These are phyloP conservation scores for Drosophila mimetica DNA, from an alignment of 2,888 invertebrate genomes.

Conservation along the genomic window DNA sequence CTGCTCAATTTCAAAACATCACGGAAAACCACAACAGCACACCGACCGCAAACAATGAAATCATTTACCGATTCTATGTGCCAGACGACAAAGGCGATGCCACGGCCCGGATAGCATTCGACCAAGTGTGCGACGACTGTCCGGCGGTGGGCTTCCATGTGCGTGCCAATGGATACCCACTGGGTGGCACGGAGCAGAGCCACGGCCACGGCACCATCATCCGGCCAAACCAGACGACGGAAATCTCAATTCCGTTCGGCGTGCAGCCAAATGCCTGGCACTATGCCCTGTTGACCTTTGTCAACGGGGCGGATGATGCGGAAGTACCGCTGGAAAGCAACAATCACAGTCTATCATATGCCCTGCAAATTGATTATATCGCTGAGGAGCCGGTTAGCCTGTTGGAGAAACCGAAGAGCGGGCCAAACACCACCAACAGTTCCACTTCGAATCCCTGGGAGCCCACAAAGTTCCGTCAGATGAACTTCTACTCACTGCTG, in stretches of 20 bases:
- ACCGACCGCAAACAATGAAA: slow-evolving; percentile 74
- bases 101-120: slow-evolving; percentile 80
- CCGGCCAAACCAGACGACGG: slow-evolving; percentile 84
- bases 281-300: slow-evolving; percentile 85
- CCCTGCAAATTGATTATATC: slow-evolving; percentile 75
- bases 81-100: slow-evolving; percentile 81
- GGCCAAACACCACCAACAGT: slow-evolving; percentile 3
- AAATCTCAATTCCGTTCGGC: slow-evolving; percentile 85
- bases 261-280: slow-evolving; percentile 87
- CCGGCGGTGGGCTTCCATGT: slow-evolving; percentile 85
- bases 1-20: slow-evolving; percentile 28
- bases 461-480: slow-evolving; percentile 70
- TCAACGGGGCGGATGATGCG: slow-evolving; percentile 33
- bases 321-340: slow-evolving; percentile 5
- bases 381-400: slow-evolving; percentile 40
- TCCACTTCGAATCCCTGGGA: slow-evolving; percentile 59
- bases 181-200: slow-evolving; percentile 83
- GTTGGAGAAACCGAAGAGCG: slow-evolving; percentile 7
- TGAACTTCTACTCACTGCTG: slow-evolving; percentile 84
- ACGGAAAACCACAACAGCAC: slow-evolving; percentile 79
- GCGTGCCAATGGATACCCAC: slow-evolving; percentile 86
- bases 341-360: slow-evolving; percentile 52
- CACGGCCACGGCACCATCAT: slow-evolving; percentile 85
- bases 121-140: slow-evolving; percentile 84
- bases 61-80: slow-evolving; percentile 86